These are phyloP conservation scores for Ypsolopha sequella DNA, from an alignment of 2,888 invertebrate genomes.

Conservation along the genomic window DNA sequence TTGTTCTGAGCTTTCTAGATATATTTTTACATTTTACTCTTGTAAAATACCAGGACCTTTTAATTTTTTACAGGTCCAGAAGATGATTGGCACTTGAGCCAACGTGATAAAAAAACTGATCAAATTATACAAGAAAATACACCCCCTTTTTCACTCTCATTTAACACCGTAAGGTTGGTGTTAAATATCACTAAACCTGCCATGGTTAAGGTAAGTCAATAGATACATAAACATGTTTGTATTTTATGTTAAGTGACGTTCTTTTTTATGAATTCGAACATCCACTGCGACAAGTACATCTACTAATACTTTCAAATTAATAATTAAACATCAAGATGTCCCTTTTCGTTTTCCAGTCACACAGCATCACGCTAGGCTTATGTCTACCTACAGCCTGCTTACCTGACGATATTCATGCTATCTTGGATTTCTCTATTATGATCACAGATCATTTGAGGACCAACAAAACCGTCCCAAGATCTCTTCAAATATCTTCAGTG, in stretches of 20 bases:
- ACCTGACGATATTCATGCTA: conserved; percentile 43
- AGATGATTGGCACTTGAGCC: conserved; percentile 2
- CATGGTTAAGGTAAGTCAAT: conserved; percentile 35
- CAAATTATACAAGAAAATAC: conserved; percentile 25
- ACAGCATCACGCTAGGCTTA: conserved; percentile 45
- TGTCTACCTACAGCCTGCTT: conserved; percentile 62
- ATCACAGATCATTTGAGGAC: conserved; percentile 48
- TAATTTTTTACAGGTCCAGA: conserved; percentile 2
- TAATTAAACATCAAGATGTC: background rate
- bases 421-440: conserved; percentile 60
- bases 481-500: conserved; percentile 31
- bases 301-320: background rate
- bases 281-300: background rate
- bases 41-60: background rate
- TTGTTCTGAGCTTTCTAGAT: background rate
- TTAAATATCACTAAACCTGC: conserved; percentile 53
- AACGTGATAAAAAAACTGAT: background rate
- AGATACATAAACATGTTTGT: background rate
- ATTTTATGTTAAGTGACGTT: background rate
- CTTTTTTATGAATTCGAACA: background rate
- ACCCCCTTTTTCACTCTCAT: conserved; percentile 40
- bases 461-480: conserved; percentile 41
- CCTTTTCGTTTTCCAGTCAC: conserved; percentile 33
- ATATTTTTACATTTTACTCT: background rate
- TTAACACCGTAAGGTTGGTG: conserved; percentile 30